phyloP scores from a whole-genome alignment of 2,888 invertebrate species.

The Hyppa rectilinea region DNA sequence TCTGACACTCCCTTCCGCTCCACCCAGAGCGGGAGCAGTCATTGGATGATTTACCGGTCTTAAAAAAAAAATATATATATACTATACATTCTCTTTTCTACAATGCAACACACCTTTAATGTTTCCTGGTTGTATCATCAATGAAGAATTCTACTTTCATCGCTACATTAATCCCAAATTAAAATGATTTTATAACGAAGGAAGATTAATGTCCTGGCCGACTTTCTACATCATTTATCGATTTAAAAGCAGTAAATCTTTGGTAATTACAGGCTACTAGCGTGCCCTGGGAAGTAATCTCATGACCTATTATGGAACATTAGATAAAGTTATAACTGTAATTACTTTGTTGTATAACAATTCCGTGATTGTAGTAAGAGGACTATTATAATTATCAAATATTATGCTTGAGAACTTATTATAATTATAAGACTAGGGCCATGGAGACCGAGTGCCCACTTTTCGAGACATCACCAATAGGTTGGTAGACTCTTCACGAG shows the following conservation, averaged over 20 bases:
- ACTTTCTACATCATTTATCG: conserved; percentile 44
- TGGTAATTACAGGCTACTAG: conserved; percentile 14
- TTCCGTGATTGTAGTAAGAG: neutral
- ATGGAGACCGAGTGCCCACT: no score
- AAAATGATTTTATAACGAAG: conserved; percentile 32
- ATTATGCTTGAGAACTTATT: no score
- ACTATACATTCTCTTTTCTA: neutral
- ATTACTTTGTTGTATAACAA: neutral
- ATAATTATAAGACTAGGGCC: no score
- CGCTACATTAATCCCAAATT: conserved; percentile 16
- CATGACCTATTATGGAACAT: conserved; percentile 4
- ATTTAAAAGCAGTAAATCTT: conserved; percentile 40
- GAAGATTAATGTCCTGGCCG: conserved; percentile 29
- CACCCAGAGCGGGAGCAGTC: no score
- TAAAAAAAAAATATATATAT: neutral
- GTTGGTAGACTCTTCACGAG: no score
- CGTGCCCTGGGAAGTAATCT: conserved; percentile 20
- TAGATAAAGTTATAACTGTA: conserved; percentile 1
- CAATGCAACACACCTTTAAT: neutral
- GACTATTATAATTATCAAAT: neutral
- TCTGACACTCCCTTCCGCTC: no score
- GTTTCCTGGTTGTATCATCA: conserved; percentile 7
- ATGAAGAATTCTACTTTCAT: conserved; percentile 18
- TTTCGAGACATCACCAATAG: no score
- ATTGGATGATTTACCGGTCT: no score